Conservation (phyloP, 2,113 vertebrate genomes). For the Clarias macrocephalus region DNA sequence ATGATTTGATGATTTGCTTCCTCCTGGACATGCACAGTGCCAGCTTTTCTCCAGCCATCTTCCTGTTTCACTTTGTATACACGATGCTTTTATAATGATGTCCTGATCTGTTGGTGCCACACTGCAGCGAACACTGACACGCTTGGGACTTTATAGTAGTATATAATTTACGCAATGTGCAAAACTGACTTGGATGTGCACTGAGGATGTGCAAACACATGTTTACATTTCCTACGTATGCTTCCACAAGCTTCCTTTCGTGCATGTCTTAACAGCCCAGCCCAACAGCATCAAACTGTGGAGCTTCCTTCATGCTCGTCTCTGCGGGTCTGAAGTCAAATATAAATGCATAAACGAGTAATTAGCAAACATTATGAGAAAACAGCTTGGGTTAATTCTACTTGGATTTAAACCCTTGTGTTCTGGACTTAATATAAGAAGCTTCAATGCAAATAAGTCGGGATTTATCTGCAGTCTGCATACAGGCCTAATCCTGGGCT, state of each 20-base stretch:
- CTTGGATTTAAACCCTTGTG: constrained; percentile 33
- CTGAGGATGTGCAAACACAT: constrained; percentile 24
- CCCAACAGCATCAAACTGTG: constrained; percentile 37
- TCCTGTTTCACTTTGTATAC: constrained; percentile 13
- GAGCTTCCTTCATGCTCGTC: constrained; percentile 29
- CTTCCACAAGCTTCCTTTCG: constrained; percentile 24
- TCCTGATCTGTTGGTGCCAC: background rate
- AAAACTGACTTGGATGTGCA: constrained; percentile 17
- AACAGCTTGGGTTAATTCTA: constrained; percentile 39
- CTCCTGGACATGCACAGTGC: constrained; percentile 14
- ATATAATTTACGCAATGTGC: constrained; percentile 41
- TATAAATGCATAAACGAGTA: constrained; percentile 39
- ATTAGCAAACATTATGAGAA: constrained; percentile 47
- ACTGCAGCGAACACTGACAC: background rate
- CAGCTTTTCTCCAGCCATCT: constrained; percentile 11
- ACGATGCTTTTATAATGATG: constrained; percentile 17
- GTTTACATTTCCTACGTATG: constrained; percentile 46
- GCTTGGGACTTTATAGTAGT: constrained; percentile 23
- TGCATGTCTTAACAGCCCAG: constrained; percentile 30
- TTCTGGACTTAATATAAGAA: constrained; percentile 35
- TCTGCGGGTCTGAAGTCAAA: constrained; percentile 30
- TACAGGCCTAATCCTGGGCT: constrained; percentile 26
- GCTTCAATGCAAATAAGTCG: constrained; percentile 19
- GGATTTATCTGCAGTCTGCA: constrained; percentile 33
- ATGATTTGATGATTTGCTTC: constrained; percentile 37